phyloP scores from a whole-genome alignment of 64 coral and sea anemone species.

The Stichodactyla mertensii region DNA sequence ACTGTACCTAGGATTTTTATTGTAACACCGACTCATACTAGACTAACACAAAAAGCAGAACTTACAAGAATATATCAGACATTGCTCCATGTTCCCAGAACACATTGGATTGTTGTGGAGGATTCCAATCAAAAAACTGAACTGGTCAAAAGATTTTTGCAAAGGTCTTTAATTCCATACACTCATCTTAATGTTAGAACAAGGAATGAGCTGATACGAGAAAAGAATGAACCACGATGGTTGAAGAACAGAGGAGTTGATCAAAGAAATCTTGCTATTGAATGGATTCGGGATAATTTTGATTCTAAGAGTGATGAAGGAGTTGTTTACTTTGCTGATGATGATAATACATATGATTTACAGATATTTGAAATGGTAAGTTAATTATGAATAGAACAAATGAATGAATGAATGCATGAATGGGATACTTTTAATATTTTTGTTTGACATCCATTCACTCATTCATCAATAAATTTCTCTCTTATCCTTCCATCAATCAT shows the following conservation, averaged over 20 bases:
- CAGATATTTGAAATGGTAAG: constrained; percentile 88
- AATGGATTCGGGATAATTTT: constrained; percentile 71
- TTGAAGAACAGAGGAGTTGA: constrained; percentile 73
- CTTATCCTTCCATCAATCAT: too few species aligned
- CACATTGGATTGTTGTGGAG: constrained; percentile 96
- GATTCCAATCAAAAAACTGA: constrained; percentile 64
- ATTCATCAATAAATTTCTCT: too few species aligned
- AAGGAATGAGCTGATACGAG: constrained; percentile 39
- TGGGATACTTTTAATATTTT: too few species aligned
- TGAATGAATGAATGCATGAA: too few species aligned
- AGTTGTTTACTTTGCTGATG: constrained; percentile 97
- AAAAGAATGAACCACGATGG: constrained; percentile 65
- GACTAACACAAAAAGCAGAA: constrained; percentile 90
- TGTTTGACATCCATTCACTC: too few species aligned
- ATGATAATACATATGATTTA: constrained; percentile 98
- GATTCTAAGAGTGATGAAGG: constrained; percentile 40
- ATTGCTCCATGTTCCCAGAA: constrained; percentile 67
- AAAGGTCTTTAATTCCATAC: constrained; percentile 39
- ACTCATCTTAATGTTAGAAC: constrained; percentile 71
- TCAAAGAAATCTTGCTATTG: constrained; percentile 77
- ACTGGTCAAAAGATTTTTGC: constrained; percentile 60
- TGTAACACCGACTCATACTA: constrained; percentile 80
- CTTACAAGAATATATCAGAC: constrained; percentile 91
- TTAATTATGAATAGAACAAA: background rate
- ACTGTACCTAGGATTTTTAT: constrained; percentile 66